Percentiles rank a stretch among this genome's conserved stretches.
Conservation (phyloP, 2,888 invertebrate genomes). For the Drosophila paranaensis region DNA sequence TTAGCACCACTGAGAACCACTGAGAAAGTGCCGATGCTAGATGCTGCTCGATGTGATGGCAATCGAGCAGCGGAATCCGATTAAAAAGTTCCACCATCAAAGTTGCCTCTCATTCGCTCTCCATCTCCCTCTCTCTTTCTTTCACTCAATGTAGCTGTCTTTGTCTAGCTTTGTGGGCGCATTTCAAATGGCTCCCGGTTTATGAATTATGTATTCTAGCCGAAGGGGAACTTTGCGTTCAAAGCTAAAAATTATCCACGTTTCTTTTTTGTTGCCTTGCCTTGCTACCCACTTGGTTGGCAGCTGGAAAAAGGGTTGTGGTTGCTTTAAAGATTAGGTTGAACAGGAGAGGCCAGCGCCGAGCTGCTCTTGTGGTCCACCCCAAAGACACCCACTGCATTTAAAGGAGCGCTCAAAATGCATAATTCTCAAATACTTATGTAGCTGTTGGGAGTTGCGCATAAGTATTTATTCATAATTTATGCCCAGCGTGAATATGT, state of each 20-base stretch:
- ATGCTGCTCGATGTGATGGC: constrained; percentile 49
- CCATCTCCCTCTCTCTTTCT: constrained; percentile 6
- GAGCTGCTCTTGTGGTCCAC: constrained; percentile 28
- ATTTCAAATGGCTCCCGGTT: constrained; percentile 59
- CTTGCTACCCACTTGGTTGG: constrained; percentile 12
- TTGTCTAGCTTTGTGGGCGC: constrained; percentile 31
- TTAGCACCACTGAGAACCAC: constrained; percentile 28
- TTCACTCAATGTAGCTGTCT: constrained; percentile 4
- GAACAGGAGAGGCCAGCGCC: constrained; percentile 7
- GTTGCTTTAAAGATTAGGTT: constrained; percentile 65
- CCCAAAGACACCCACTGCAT: constrained; percentile 48
- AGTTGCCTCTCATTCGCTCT: constrained; percentile 49
- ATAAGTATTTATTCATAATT: constrained; percentile 52
- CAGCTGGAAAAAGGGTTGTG: constrained; percentile 67
- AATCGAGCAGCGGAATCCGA: constrained; percentile 74
- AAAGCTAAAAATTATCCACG: constrained; percentile 72
- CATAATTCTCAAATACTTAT: constrained; percentile 58
- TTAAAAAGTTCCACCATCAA: constrained; percentile 76
- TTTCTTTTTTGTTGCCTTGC: constrained; percentile 14
- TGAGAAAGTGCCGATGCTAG: constrained; percentile 31
- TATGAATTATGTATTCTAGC: constrained; percentile 78
- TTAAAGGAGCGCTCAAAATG: constrained; percentile 64
- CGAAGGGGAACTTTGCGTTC: constrained; percentile 65
- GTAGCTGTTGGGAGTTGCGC: constrained; percentile 44
- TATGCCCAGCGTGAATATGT: constrained; percentile 8